Percentiles rank a stretch among this genome's conserved stretches.
Conservation (phyloP, 2,888 invertebrate species). For the Platycnemis pennipes region DNA sequence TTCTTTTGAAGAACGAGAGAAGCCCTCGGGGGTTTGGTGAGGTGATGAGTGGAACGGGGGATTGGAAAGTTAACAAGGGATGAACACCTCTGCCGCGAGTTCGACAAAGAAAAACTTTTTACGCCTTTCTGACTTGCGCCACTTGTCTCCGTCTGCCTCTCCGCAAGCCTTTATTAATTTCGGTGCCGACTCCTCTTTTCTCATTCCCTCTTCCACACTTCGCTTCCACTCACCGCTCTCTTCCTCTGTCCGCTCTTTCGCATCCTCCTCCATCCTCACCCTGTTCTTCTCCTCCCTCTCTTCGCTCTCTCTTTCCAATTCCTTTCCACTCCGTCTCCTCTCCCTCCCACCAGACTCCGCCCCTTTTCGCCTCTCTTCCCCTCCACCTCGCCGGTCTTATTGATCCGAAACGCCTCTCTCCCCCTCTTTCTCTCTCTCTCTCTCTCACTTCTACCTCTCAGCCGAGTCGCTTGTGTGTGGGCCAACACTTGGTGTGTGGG, state of each 20-base stretch:
- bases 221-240: not conserved
- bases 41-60: not conserved
- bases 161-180: conserved; percentile 8
- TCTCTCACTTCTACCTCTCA: too few relatives aligned
- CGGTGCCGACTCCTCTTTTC: not conserved
- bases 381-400: not conserved
- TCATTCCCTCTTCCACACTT: conserved; percentile 14
- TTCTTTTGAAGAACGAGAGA: not conserved
- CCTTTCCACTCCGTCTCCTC: not conserved
- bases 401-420: not conserved
- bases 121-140: not conserved
- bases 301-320: not conserved
- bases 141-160: not conserved
- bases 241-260: not conserved
- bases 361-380: not conserved
- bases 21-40: not conserved
- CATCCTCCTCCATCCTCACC: not conserved
- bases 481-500: not conserved
- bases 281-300: not conserved
- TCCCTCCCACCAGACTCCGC: not conserved
- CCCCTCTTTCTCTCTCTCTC: too few relatives aligned
- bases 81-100: not conserved
- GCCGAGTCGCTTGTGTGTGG: too few relatives aligned
- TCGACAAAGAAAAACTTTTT: conserved; percentile 7
- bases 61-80: not conserved